phyloP scores from a whole-genome alignment of 2,113 vertebrate genomes.

The Lanius collurio region DNA sequence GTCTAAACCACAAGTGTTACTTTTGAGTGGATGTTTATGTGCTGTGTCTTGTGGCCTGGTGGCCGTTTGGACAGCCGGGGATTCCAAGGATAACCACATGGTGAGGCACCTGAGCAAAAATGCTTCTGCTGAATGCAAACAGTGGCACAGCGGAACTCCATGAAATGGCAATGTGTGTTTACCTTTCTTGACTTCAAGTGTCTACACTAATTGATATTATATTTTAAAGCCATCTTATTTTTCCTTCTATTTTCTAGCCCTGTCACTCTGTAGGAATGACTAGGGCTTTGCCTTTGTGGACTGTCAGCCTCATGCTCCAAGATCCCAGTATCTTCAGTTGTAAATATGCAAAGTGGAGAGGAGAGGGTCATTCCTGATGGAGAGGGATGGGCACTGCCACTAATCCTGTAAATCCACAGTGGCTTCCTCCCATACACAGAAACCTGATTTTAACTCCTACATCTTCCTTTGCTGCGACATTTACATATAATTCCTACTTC shows the following conservation, averaged over 20 bases:
- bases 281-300: not conserved
- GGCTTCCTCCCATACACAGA: not conserved
- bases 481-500: not conserved
- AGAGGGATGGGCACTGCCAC: not conserved
- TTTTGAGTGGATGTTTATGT: not conserved
- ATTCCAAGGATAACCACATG: not conserved
- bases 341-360: not conserved
- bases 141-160: not conserved
- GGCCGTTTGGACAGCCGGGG: not conserved
- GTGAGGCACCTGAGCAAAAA: not conserved
- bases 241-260: not conserved
- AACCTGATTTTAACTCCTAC: not conserved
- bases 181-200: not conserved
- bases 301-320: not conserved
- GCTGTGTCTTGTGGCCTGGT: not conserved
- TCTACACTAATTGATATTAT: not conserved
- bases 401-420: not conserved
- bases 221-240: not conserved
- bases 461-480: not conserved
- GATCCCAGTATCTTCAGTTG: not conserved
- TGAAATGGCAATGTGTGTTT: not conserved
- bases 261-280: not conserved
- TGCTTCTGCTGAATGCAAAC: not conserved
- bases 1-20: not conserved
- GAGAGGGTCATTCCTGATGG: not conserved